These are phyloP conservation scores for Nerophis lumbriciformis DNA, from an alignment of 2,113 vertebrate species.

Conservation along the genomic window DNA sequence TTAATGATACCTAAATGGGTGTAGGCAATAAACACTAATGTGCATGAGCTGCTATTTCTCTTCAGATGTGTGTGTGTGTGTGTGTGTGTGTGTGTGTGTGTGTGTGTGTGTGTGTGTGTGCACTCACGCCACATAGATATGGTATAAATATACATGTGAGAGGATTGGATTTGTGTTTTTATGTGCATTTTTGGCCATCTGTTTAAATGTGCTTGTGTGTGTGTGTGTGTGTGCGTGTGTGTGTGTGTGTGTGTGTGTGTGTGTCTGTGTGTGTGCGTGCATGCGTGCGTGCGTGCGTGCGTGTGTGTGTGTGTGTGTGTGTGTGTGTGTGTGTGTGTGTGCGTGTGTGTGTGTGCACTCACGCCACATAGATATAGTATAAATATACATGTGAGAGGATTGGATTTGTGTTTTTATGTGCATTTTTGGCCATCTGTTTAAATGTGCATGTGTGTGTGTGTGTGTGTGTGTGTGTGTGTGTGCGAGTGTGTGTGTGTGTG, in stretches of 20 bases:
- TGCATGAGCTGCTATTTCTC: conserved; percentile 5
- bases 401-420: conserved; percentile 21
- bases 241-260: conserved; percentile 26
- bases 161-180: conserved; percentile 8
- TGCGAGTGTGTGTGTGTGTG: conserved; percentile 26
- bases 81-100: background rate
- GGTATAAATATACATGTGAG: conserved; percentile 14
- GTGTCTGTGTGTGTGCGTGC: conserved; percentile 14
- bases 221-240: conserved; percentile 23
- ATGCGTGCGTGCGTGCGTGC: too few species aligned
- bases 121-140: conserved; percentile 2
- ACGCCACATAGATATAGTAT: conserved; percentile 2
- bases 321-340: background rate
- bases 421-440: conserved; percentile 41
- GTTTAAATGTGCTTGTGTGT: conserved; percentile 27
- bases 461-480: conserved; percentile 19
- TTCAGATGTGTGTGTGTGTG: background rate
- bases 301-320: conserved; percentile 3
- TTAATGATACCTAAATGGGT: conserved; percentile 27
- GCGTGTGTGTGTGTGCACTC: background rate
- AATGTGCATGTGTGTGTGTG: conserved; percentile 27
- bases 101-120: background rate
- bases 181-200: conserved; percentile 42
- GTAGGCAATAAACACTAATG: conserved; percentile 16
- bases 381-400: conserved; percentile 12